Conservation (phyloP, 2,888 invertebrate species). For the Epinotia demarniana region DNA sequence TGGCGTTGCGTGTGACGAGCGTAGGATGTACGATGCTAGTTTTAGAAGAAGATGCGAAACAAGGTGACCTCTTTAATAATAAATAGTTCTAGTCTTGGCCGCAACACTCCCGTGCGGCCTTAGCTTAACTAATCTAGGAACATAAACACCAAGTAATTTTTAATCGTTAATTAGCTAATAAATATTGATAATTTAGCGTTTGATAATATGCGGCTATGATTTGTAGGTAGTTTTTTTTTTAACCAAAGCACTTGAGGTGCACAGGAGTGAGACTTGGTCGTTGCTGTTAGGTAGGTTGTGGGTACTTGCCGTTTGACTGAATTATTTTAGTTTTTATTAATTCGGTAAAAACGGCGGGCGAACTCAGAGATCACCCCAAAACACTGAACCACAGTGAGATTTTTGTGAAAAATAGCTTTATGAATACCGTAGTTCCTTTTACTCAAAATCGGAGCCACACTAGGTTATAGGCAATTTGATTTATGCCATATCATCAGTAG, state of each 20-base stretch:
- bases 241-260: conserved; percentile 36
- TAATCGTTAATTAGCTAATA: conserved; percentile 60
- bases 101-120: conserved; percentile 49
- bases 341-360: neutral
- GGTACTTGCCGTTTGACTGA: conserved; percentile 1
- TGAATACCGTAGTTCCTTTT: conserved; percentile 43
- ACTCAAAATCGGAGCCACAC: conserved; percentile 34
- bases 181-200: conserved; percentile 42
- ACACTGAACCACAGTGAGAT: conserved; percentile 27
- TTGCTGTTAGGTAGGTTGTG: conserved; percentile 10
- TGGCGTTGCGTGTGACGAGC: conserved; percentile 31
- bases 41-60: conserved; percentile 38
- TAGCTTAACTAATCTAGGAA: conserved; percentile 68
- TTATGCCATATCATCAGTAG: conserved; percentile 41
- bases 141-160: conserved; percentile 79
- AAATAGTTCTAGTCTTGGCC: conserved; percentile 40
- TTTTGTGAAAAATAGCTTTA: conserved; percentile 42
- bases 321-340: neutral
- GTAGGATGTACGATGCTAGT: conserved; percentile 39
- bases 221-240: conserved; percentile 31
- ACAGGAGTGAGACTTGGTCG: conserved; percentile 25
- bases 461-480: conserved; percentile 35
- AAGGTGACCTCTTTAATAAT: conserved; percentile 45
- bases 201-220: conserved; percentile 37
- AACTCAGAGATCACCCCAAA: conserved; percentile 4